phyloP scores from a whole-genome alignment of 2,888 invertebrate species.

The Drosophila greeni region DNA sequence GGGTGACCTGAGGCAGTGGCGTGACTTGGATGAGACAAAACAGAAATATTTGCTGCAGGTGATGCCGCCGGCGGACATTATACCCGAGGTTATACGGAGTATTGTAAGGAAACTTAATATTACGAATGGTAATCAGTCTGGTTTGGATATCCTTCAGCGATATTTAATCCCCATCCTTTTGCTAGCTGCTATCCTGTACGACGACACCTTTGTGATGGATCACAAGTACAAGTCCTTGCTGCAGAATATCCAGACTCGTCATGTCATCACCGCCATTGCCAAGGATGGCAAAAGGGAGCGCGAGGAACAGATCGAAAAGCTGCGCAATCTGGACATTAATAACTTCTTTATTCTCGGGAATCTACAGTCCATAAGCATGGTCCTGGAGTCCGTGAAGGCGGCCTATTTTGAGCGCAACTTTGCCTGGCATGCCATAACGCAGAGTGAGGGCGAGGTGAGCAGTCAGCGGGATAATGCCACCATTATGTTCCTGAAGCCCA shows the following conservation, averaged over 20 bases:
- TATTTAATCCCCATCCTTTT: neutral
- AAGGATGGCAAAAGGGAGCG: slow-evolving; percentile 80
- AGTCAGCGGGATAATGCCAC: slow-evolving; percentile 89
- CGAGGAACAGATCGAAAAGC: slow-evolving; percentile 84
- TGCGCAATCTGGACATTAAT: slow-evolving; percentile 90
- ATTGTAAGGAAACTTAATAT: slow-evolving; percentile 91
- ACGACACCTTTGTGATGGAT: slow-evolving; percentile 93
- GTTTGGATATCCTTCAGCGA: fast-evolving
- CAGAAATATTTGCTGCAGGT: slow-evolving; percentile 87
- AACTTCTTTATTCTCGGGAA: slow-evolving; percentile 92
- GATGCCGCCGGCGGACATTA: slow-evolving; percentile 89
- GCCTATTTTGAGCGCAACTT: slow-evolving; percentile 90
- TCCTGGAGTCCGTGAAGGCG: slow-evolving; percentile 84
- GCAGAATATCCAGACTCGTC: slow-evolving; percentile 93
- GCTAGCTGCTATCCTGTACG: slow-evolving; percentile 89
- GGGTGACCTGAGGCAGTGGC: slow-evolving; percentile 91
- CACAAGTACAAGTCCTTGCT: slow-evolving; percentile 95
- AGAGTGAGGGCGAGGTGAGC: slow-evolving; percentile 86
- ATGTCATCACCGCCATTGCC: slow-evolving; percentile 87
- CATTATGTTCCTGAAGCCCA: slow-evolving; percentile 86
- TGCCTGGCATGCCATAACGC: slow-evolving; percentile 91
- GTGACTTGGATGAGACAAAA: slow-evolving; percentile 84
- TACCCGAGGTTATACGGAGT: slow-evolving; percentile 90
- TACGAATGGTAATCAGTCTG: slow-evolving; percentile 82
- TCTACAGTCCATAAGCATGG: slow-evolving; percentile 84